These are phyloP conservation scores for Caenorhabditis doughertyi DNA, from an alignment of 2,888 invertebrate species.

Conservation along the genomic window DNA sequence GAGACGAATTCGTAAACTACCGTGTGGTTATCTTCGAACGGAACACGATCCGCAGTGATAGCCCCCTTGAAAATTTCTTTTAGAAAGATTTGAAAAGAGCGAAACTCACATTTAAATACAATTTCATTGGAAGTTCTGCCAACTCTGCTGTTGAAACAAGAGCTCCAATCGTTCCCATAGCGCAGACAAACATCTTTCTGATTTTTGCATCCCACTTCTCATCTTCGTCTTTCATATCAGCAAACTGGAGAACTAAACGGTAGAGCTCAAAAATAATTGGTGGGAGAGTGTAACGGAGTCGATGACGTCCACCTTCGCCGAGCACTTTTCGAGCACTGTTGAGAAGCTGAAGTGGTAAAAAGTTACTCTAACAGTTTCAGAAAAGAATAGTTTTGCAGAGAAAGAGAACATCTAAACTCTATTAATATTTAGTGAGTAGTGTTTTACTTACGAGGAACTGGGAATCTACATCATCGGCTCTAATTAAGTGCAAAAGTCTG, in stretches of 20 bases:
- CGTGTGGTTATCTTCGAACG: conserved; percentile 95
- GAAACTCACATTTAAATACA: conserved; percentile 90
- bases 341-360: conserved; percentile 88
- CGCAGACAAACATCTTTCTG: conserved; percentile 97
- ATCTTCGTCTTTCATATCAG: conserved; percentile 65
- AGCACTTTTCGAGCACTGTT: conserved; percentile 92
- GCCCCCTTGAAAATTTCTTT: conserved; percentile 88
- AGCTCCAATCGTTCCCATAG: conserved; percentile 94
- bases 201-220: conserved; percentile 99
- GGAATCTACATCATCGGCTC: conserved; percentile 86
- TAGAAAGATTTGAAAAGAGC: too few species aligned
- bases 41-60: conserved; percentile 86
- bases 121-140: conserved; percentile 92
- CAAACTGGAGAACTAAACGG: conserved; percentile 86
- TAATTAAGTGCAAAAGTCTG: conserved; percentile 84
- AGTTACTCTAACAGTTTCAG: not conserved
- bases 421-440: not conserved
- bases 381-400: not conserved
- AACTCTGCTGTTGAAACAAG: conserved; percentile 93
- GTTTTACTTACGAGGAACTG: conserved; percentile 84
- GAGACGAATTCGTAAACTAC: conserved; percentile 96
- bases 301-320: conserved; percentile 91
- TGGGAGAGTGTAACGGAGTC: conserved; percentile 94
- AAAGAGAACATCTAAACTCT: not conserved
- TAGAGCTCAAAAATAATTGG: conserved; percentile 96